Conservation (phyloP, 2,113 vertebrate species). For the Lophura nycthemera region DNA sequence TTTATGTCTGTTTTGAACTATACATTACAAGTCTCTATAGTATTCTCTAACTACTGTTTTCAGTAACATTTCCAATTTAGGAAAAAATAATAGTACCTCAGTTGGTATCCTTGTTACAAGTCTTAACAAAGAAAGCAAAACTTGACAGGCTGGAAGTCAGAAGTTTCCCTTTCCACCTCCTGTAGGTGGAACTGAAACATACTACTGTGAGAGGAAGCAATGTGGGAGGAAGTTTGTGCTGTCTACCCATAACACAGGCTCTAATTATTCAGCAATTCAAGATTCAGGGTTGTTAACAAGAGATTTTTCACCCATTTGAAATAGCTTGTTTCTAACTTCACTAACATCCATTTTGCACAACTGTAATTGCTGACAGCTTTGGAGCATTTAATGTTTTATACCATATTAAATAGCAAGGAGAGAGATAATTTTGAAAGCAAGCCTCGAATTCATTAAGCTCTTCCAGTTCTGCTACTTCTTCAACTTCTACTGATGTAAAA, state of each 20-base stretch:
- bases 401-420: not conserved
- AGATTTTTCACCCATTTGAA: not conserved
- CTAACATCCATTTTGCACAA: not conserved
- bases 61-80: not conserved
- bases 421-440: not conserved
- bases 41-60: not conserved
- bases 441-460: not conserved
- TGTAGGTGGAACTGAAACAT: slow-evolving; percentile 36
- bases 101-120: not conserved
- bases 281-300: not conserved
- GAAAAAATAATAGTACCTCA: not conserved
- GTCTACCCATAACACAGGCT: slow-evolving; percentile 4
- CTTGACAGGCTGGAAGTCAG: slow-evolving; percentile 15
- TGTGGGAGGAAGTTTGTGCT: slow-evolving; percentile 37
- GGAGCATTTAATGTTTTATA: not conserved
- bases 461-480: not conserved
- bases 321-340: not conserved
- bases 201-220: slow-evolving; percentile 7
- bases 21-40: not conserved
- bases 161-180: slow-evolving; percentile 36
- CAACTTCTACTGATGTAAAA: not conserved
- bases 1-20: not conserved
- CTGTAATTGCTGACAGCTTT: not conserved
- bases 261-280: slow-evolving; percentile 32
- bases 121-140: slow-evolving; percentile 28